Percentiles rank a stretch among this genome's conserved stretches.
Evolutionary conservation across 2,888 invertebrate species (phyloP).

Genomic region (Nomada fucata): DNA sequence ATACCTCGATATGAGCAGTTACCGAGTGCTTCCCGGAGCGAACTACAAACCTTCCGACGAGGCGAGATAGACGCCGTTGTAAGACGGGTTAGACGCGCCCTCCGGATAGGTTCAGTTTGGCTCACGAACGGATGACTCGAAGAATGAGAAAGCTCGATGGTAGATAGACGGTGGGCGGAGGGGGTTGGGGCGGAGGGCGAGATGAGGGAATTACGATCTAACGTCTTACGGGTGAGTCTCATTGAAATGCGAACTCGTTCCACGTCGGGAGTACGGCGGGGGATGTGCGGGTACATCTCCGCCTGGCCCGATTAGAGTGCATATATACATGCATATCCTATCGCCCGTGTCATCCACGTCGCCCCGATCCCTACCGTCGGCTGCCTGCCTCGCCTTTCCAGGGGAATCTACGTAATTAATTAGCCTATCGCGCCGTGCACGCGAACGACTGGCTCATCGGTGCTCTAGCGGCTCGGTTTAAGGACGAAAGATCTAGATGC

Average conservation of each 20-base stretch:
- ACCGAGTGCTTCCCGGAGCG: constrained; percentile 59
- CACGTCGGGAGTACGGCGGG: neutral
- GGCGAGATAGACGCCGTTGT: constrained; percentile 28
- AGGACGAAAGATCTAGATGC: constrained; percentile 50
- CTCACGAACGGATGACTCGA: constrained; percentile 27
- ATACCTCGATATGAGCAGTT: constrained; percentile 72
- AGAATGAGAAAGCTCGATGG: constrained; percentile 32
- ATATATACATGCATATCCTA: constrained; percentile 58
- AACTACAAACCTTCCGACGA: constrained; percentile 32
- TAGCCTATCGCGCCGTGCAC: constrained; percentile 68
- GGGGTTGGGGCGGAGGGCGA: neutral
- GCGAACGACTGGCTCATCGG: constrained; percentile 54
- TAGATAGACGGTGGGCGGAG: neutral
- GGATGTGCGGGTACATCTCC: constrained; percentile 60
- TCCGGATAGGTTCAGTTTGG: constrained; percentile 32
- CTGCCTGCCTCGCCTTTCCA: constrained; percentile 56
- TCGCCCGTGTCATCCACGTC: constrained; percentile 70
- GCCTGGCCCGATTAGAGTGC: constrained; percentile 67
- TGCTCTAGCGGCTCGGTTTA: constrained; percentile 33
- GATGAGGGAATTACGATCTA: constrained; percentile 47
- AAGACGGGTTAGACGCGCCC: constrained; percentile 17
- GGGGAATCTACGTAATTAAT: constrained; percentile 65
- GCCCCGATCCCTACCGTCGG: constrained; percentile 56
- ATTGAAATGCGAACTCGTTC: constrained; percentile 70
- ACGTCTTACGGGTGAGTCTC: constrained; percentile 61